Evolutionary conservation across 2,888 invertebrate species (phyloP).

Genomic region (Bhutanitis thaidina): DNA sequence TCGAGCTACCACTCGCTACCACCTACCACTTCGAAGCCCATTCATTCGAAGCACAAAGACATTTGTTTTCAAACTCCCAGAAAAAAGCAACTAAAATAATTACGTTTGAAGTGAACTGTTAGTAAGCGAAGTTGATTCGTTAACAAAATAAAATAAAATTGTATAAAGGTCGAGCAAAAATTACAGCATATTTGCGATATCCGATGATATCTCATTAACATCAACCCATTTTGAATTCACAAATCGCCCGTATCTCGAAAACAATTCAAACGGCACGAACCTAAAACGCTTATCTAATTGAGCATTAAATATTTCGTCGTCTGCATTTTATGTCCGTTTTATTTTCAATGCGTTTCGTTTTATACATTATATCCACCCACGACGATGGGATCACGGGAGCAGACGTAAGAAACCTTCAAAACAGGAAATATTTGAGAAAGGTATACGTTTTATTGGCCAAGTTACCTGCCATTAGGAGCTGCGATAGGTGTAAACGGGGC

Average conservation of each 20-base stretch:
- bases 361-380: constrained; percentile 76
- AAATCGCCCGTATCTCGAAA: constrained; percentile 51
- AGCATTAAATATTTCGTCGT: constrained; percentile 78
- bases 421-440: constrained; percentile 76
- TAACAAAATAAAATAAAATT: too few relatives aligned
- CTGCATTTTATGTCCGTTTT: constrained; percentile 75
- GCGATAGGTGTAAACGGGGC: constrained; percentile 75
- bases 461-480: constrained; percentile 76
- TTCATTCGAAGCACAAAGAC: constrained; percentile 68
- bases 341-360: constrained; percentile 69
- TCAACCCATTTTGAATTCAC: constrained; percentile 56
- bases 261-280: constrained; percentile 74
- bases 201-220: constrained; percentile 37
- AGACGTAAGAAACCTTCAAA: constrained; percentile 64
- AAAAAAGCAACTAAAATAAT: constrained; percentile 64
- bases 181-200: constrained; percentile 36
- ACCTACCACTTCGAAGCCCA: constrained; percentile 55
- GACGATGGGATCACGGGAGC: constrained; percentile 65
- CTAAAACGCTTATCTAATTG: constrained; percentile 78
- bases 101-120: constrained; percentile 52
- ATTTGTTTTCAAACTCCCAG: constrained; percentile 70
- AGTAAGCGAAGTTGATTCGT: neutral
- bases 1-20: constrained; percentile 66
- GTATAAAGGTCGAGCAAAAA: constrained; percentile 40
- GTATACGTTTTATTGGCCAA: constrained; percentile 73